These are phyloP conservation scores for Rhynchotus rufescens DNA, from an alignment of 2,797 vertebrate species.

Conservation along the genomic window DNA sequence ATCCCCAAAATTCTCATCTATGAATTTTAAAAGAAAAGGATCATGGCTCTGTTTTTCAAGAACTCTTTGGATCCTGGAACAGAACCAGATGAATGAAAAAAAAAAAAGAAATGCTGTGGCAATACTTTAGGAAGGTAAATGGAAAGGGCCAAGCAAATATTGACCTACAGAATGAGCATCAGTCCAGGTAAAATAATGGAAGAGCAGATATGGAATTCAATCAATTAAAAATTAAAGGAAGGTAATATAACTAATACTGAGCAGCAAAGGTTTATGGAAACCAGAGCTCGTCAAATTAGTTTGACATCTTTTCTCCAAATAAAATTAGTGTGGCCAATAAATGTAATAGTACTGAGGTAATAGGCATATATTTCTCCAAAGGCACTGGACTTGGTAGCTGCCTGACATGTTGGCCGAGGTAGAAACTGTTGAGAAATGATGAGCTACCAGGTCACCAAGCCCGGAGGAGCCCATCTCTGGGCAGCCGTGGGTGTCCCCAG, in stretches of 20 bases:
- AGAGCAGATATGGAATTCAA: slow-evolving; percentile 4
- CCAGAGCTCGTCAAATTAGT: slow-evolving; percentile 65
- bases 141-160: background rate
- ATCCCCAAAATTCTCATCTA: background rate
- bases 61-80: background rate
- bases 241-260: slow-evolving; percentile 50
- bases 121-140: background rate
- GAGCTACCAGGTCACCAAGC: background rate
- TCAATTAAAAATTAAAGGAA: slow-evolving; percentile 62
- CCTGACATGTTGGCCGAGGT: slow-evolving; percentile 31
- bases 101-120: background rate
- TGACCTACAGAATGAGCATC: background rate
- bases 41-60: background rate
- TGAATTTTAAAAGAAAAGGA: background rate
- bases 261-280: slow-evolving; percentile 60
- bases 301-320: slow-evolving; percentile 66
- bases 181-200: slow-evolving; percentile 4
- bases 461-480: background rate
- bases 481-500: background rate
- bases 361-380: background rate
- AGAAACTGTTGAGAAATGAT: background rate
- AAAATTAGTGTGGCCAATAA: slow-evolving; percentile 60
- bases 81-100: background rate
- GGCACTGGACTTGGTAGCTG: background rate
- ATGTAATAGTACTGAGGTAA: slow-evolving; percentile 56